A percentile compares a stretch with the other conserved stretches of the same genome.
These are phyloP conservation scores for Melanerpes aurifrons DNA, from an alignment of 2,113 vertebrate species.

Conservation along the genomic window DNA sequence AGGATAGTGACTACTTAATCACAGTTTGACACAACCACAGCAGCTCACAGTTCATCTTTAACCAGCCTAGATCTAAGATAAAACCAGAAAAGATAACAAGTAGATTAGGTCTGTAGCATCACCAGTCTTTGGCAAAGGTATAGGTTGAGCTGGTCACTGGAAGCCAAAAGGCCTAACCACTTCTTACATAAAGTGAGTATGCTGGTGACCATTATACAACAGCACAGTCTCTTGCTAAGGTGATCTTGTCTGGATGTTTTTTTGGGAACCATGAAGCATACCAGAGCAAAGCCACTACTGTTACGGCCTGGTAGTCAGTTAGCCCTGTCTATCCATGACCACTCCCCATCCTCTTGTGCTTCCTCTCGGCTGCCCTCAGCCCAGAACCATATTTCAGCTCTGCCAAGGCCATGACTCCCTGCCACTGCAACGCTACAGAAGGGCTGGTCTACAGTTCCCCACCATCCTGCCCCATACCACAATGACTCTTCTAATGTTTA, in stretches of 20 bases:
- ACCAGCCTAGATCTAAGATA: background rate
- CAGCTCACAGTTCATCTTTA: background rate
- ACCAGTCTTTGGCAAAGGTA: background rate
- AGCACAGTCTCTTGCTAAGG: background rate
- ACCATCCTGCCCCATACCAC: background rate
- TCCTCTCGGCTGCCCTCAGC: background rate
- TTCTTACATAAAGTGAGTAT: too few relatives aligned
- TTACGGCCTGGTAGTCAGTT: background rate
- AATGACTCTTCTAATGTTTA: background rate
- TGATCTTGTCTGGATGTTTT: background rate
- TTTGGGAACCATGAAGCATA: background rate
- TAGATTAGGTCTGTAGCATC: background rate
- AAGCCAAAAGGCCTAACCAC: background rate
- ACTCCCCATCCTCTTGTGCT: fast-evolving
- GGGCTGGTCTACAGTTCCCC: background rate
- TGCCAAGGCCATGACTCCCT: background rate
- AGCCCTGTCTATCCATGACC: background rate
- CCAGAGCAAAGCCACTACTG: background rate
- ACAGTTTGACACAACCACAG: background rate
- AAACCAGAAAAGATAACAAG: background rate
- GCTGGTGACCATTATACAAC: background rate
- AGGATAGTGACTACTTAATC: background rate
- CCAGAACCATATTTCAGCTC: background rate
- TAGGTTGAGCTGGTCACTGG: background rate
- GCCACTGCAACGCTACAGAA: background rate